Base-by-base conservation (phyloP, 2,888 invertebrate genomes). In the Brenthis daphne region DNA sequence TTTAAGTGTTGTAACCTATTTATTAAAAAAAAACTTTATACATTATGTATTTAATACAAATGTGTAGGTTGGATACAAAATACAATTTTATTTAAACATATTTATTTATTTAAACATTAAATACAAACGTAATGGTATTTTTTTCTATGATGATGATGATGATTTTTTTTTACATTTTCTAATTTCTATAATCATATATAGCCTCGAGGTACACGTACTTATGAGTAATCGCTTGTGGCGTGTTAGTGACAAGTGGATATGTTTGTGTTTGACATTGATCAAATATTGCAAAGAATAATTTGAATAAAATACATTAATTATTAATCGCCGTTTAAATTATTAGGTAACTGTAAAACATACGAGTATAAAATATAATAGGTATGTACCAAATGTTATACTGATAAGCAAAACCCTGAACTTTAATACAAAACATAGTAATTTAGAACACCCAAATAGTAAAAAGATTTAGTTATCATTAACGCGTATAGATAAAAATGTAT, bases 401-500 rank as follows among this genome's bases (percentile, higher is more conserved):
- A 55, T 57, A 57, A 57, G 29, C 16, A 29, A 57, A 43, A 1
- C 61, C 61, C 57, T 69, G 60, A 61, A 51, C 58, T 65, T 57
- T 50, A 43, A 57, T 55, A 60, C 43, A 47, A 51, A 60, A 29
- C 33, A 55, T 56, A 54, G 37, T 43, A 65, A 67, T 68, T 63
- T n/a, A 48, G 65, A 68, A 65, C 68, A 71, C 65, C 58, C 67
- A 70, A 61, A 65, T 64, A 67, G 47, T 48, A 63, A 60, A 65
- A 56, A 57, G 54, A 65, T 57, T 63, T 57, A n/a, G 53, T 73
- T 73, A 70, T 68, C 72, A 57, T 47, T 53, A 64, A 64, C 65
- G 61, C 69, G 55, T 65, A 69, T 65, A 69, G 64, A 73, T 70
- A 73, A 73, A 69, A 68, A 50, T 68, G 51, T 64, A 64, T 67